Conservation (phyloP, 2,888 invertebrate genomes). For the Lepas anatifera region DNA sequence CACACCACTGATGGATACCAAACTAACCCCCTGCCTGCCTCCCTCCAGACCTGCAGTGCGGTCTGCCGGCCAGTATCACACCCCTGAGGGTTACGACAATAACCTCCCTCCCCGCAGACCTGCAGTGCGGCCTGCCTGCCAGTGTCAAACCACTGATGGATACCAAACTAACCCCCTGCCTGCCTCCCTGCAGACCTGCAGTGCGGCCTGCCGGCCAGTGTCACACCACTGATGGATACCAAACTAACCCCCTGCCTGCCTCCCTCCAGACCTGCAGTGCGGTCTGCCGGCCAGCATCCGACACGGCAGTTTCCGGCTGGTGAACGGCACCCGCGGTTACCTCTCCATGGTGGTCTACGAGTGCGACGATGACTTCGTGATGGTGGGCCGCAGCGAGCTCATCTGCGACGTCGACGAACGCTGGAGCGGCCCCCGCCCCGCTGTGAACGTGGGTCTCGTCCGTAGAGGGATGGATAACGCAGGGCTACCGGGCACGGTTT, state of each 20-base stretch:
- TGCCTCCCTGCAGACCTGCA: neutral
- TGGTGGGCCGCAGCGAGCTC: conserved; percentile 65
- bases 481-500: too few species aligned
- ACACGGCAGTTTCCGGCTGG: conserved; percentile 63
- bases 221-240: neutral
- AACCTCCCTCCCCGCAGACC: too few species aligned
- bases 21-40: too few species aligned
- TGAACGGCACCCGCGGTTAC: conserved; percentile 78
- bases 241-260: conserved; percentile 18
- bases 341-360: conserved; percentile 71
- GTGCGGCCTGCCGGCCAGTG: neutral
- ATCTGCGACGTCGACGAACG: conserved; percentile 84
- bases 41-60: too few species aligned
- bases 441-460: conserved; percentile 56
- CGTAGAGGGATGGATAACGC: too few species aligned
- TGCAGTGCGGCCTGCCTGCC: too few species aligned
- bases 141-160: too few species aligned
- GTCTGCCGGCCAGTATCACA: too few species aligned
- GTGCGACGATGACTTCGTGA: conserved; percentile 70
- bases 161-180: too few species aligned
- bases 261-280: conserved; percentile 65
- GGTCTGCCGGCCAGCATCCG: conserved; percentile 75
- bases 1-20: too few species aligned
- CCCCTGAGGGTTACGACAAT: neutral
- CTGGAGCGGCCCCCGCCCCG: conserved; percentile 84